A percentile compares a stretch with the other conserved stretches of the same genome.
Evolutionary conservation across 2,113 vertebrate species (phyloP).

Genomic region (Corythoichthys haematopterus): DNA sequence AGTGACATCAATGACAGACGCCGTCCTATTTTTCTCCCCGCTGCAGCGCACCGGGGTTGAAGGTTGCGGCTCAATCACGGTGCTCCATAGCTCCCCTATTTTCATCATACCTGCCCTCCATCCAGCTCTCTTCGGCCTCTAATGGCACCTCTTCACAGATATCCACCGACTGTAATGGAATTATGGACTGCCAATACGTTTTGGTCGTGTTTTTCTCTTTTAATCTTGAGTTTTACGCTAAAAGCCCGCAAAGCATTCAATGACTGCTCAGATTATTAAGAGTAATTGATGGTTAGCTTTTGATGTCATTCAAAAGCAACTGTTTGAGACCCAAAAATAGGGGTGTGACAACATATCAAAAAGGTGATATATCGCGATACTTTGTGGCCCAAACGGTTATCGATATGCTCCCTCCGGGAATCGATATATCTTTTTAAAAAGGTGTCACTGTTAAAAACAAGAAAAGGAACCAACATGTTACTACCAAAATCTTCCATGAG

Average conservation of each 20-base stretch:
- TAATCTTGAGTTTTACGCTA: slow-evolving; percentile 32
- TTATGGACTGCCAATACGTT: slow-evolving; percentile 63
- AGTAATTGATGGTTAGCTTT: background rate
- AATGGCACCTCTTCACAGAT: slow-evolving; percentile 65
- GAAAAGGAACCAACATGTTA: too few relatives aligned
- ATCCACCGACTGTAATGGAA: slow-evolving; percentile 63
- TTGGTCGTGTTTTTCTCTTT: slow-evolving; percentile 9
- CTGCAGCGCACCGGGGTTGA: slow-evolving; percentile 37
- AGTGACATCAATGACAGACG: slow-evolving; percentile 35
- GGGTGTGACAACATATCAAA: too few relatives aligned
- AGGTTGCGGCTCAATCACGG: slow-evolving; percentile 42
- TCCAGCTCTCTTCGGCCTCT: slow-evolving; percentile 67
- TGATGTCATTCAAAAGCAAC: too few relatives aligned
- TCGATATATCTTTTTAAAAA: too few relatives aligned
- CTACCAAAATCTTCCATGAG: too few relatives aligned
- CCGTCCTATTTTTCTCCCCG: slow-evolving; percentile 31
- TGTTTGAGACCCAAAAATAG: too few relatives aligned
- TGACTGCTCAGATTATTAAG: background rate
- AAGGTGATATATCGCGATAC: too few relatives aligned
- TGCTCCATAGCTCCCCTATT: slow-evolving; percentile 34
- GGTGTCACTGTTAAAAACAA: too few relatives aligned
- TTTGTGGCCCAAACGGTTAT: too few relatives aligned
- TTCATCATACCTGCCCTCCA: slow-evolving; percentile 43
- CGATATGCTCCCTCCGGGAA: too few relatives aligned
- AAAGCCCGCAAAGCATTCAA: slow-evolving; percentile 29